Conservation (phyloP, 2,797 vertebrate species). For the Trichosurus vulpecula region DNA sequence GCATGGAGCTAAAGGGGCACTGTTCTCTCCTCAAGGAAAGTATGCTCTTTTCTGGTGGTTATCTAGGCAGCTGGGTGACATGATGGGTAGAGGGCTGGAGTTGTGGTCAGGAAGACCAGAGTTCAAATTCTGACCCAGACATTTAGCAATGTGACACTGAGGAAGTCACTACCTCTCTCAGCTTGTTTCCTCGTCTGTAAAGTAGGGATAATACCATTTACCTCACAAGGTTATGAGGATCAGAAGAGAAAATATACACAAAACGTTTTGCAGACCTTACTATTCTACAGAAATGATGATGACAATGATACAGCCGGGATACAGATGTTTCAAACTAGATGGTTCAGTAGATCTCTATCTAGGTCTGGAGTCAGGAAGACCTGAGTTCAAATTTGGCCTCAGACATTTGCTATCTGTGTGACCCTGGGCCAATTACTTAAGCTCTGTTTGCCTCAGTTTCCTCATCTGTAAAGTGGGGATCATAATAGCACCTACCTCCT, state of each 20-base stretch:
- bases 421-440: not conserved
- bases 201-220: not conserved
- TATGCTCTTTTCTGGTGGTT: not conserved
- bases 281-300: not conserved
- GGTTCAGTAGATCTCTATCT: not conserved
- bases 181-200: not conserved
- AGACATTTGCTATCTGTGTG: not conserved
- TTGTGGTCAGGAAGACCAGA: not conserved
- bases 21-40: not conserved
- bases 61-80: not conserved
- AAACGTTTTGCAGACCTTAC: not conserved
- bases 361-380: not conserved
- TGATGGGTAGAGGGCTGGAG: not conserved
- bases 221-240: not conserved
- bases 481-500: not conserved
- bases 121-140: not conserved
- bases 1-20: not conserved
- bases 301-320: not conserved
- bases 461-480: not conserved
- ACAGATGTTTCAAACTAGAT: not conserved
- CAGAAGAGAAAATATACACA: not conserved
- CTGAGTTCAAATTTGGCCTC: not conserved
- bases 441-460: not conserved
- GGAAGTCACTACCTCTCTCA: not conserved
- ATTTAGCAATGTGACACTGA: not conserved